Evolutionary conservation across 2,797 vertebrate species (phyloP).

Genomic region (Enteromius anoplus): DNA sequence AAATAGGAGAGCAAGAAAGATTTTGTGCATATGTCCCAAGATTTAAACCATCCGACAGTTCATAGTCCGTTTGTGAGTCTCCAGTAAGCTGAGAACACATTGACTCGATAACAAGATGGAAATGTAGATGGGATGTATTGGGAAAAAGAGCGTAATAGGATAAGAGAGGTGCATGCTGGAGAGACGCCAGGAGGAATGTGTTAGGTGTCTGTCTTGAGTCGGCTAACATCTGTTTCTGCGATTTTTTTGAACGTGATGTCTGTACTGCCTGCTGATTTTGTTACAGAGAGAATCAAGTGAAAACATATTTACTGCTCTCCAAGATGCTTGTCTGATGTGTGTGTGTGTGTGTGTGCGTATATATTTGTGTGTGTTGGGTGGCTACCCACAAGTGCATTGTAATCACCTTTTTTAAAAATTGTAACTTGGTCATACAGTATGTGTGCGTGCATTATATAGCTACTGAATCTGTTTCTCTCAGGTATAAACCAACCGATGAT

Average conservation of each 20-base stretch:
- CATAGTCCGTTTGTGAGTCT: slow-evolving; percentile 20
- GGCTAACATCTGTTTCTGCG: slow-evolving; percentile 49
- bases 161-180: slow-evolving; percentile 40
- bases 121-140: slow-evolving; percentile 26
- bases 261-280: slow-evolving; percentile 39
- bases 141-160: slow-evolving; percentile 36
- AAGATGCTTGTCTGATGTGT: slow-evolving; percentile 5
- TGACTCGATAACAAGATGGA: slow-evolving; percentile 42
- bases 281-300: slow-evolving; percentile 50
- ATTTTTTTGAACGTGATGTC: slow-evolving; percentile 46
- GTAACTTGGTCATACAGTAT: neutral
- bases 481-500: neutral
- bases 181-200: slow-evolving; percentile 39
- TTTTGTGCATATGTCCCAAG: slow-evolving; percentile 3
- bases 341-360: neutral
- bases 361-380: neutral
- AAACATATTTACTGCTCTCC: slow-evolving; percentile 39
- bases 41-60: slow-evolving; percentile 25
- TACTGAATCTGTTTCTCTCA: neutral
- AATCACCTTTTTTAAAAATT: neutral
- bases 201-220: slow-evolving; percentile 39
- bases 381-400: neutral
- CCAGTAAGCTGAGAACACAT: slow-evolving; percentile 30
- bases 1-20: slow-evolving; percentile 20
- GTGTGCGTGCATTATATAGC: neutral